Base-by-base conservation (phyloP, 2,113 vertebrate species). In the Erythrocercus mccallii region DNA sequence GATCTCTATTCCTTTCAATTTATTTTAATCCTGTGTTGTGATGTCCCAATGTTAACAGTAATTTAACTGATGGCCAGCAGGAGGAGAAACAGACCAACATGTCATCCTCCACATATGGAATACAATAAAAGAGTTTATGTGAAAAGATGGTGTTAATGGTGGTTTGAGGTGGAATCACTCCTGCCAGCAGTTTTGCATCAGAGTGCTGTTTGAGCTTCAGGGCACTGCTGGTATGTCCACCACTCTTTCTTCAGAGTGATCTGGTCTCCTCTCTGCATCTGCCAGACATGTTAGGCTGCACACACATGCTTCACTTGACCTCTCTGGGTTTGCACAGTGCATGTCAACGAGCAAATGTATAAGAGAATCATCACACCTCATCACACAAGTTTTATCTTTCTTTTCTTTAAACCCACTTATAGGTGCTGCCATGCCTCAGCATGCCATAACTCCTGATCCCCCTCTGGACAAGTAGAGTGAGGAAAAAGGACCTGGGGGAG, bases 51-150 rank as follows among this genome's bases (percentile, higher is more conserved):
- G 40, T 38, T 25, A 54, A 50, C 37, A 54, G 93, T 80, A 70
- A 83, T 92, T 83, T 81, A 86, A 68, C n/a, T 10, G 31, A 14
- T 12, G 86, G 35, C 91, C 96, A 93, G 81, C 92, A 96, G 96
- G 93, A 95, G 92, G 95, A 93, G 96, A 86, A 90, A 61, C 22
- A 96, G 56, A 80, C 71, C 50, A 8, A 6, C 12, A 11, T 53
- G 79, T 76, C 35, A 72, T 57, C 6, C n/a, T 74, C 25, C 23
- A 42, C 25, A 6, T 8, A 31, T 0, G 0, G 69, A 89, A 48
- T 15, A 38, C 2, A 35, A 17, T n/a, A 37, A 54, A 86, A 31
- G 6, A 1, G 0, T 53, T 79, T 53, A 38, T 38, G 14, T n/a
- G 10, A 18, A 21, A 51, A 53, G 19, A n/a, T 1, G 5, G 40